Conservation (phyloP, 37 sponge, comb jelly and placozoan species). For the Mnemiopsis leidyi region DNA sequence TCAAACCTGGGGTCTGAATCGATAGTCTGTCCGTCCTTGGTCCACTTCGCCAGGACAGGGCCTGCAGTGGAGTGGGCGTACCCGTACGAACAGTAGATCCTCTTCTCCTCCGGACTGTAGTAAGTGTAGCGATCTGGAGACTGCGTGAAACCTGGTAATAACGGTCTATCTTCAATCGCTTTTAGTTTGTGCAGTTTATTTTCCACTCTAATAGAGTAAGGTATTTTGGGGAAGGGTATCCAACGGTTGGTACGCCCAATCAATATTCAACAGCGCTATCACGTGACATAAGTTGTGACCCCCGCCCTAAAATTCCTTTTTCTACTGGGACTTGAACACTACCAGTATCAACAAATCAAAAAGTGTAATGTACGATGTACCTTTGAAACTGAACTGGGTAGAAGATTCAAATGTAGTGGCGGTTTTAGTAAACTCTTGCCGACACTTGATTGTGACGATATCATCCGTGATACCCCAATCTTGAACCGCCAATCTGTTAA, state of each 20-base stretch:
- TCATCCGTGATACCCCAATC: constrained; percentile 5
- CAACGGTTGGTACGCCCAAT: too few relatives aligned
- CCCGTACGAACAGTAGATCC: constrained; percentile 43
- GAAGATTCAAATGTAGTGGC: too few relatives aligned
- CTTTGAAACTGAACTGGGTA: constrained; percentile 12
- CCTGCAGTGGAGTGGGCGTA: neutral
- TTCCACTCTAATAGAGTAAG: too few relatives aligned
- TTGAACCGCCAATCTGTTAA: neutral
- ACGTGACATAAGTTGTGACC: too few relatives aligned
- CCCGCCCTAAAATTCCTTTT: too few relatives aligned
- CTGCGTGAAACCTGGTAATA: constrained; percentile 30
- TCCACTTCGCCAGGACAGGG: neutral
- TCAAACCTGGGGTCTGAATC: neutral
- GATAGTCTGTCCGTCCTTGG: neutral
- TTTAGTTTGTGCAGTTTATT: too few relatives aligned
- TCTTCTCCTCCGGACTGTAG: neutral
- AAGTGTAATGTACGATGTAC: neutral
- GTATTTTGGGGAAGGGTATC: too few relatives aligned
- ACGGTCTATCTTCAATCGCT: too few relatives aligned
- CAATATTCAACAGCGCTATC: too few relatives aligned
- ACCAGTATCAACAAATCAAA: neutral
- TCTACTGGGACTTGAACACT: too few relatives aligned
- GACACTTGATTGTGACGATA: neutral
- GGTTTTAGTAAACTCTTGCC: neutral
- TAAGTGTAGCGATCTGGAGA: neutral